Evolutionary conservation across 1,140 invertebrate species (phyloP).

Genomic region (Lasioglossum albipes): DNA sequence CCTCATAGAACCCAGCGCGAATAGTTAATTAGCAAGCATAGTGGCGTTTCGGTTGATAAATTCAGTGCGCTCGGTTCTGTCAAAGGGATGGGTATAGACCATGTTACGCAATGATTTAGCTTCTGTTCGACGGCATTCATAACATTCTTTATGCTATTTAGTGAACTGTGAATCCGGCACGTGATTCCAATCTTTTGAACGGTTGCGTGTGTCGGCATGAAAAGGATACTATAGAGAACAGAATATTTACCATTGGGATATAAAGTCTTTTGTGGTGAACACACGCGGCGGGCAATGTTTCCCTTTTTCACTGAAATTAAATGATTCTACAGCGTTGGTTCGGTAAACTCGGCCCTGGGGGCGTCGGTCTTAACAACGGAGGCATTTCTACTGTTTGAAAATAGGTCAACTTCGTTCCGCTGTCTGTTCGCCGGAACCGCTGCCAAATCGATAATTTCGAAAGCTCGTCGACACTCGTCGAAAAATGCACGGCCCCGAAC

Average conservation of each 20-base stretch:
- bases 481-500: constrained; percentile 31
- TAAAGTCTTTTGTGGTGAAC: not conserved
- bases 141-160: no score
- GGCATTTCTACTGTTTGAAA: not conserved
- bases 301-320: not conserved
- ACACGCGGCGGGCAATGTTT: not conserved
- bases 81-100: no score
- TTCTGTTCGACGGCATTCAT: no score
- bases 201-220: no score
- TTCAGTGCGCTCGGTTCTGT: no score
- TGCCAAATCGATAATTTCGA: constrained; percentile 48
- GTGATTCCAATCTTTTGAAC: not conserved
- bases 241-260: not conserved
- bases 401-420: constrained; percentile 33
- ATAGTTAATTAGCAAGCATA: no score
- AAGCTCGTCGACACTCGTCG: constrained; percentile 16
- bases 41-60: no score
- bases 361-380: constrained; percentile 4
- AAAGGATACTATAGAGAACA: not conserved
- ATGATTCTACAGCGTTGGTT: not conserved
- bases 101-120: no score
- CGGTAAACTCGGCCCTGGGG: not conserved
- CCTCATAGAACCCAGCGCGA: no score
- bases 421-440: constrained; percentile 23
- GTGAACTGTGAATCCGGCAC: not conserved